Conservation (phyloP, 2,888 invertebrate species). For the Lasioglossum malachurum region DNA sequence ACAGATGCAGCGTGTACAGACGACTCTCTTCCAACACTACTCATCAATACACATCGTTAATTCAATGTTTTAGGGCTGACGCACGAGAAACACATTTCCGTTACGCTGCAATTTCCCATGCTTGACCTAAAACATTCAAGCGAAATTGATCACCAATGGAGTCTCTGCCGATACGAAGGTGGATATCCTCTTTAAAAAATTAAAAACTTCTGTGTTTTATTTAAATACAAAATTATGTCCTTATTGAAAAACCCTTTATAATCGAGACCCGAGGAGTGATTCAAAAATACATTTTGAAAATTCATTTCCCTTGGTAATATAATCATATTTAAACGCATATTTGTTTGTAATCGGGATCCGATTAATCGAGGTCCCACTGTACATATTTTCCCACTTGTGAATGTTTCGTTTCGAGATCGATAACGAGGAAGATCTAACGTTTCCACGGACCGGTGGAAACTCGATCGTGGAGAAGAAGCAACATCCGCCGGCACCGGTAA, state of each 20-base stretch:
- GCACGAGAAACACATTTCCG: neutral
- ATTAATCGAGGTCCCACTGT: no score
- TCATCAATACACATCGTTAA: neutral
- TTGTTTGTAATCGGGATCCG: no score
- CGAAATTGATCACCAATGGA: neutral
- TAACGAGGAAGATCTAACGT: conserved; percentile 10
- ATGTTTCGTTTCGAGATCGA: neutral
- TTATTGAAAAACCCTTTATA: no score
- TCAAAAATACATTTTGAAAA: no score
- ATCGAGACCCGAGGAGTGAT: no score
- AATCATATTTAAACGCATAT: no score
- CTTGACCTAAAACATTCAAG: neutral
- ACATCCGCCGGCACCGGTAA: conserved; percentile 78
- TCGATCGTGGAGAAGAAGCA: conserved; percentile 63
- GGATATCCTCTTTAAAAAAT: neutral
- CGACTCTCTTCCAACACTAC: neutral
- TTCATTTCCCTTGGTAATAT: no score
- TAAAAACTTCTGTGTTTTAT: no score
- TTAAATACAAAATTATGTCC: no score
- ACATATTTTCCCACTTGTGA: neutral
- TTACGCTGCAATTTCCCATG: neutral
- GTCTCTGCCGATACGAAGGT: neutral
- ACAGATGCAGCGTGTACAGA: neutral
- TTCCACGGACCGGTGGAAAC: conserved; percentile 42
- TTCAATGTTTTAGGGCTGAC: neutral